phyloP scores from a whole-genome alignment of 2,888 invertebrate genomes.

The Cosmia pyralina region DNA sequence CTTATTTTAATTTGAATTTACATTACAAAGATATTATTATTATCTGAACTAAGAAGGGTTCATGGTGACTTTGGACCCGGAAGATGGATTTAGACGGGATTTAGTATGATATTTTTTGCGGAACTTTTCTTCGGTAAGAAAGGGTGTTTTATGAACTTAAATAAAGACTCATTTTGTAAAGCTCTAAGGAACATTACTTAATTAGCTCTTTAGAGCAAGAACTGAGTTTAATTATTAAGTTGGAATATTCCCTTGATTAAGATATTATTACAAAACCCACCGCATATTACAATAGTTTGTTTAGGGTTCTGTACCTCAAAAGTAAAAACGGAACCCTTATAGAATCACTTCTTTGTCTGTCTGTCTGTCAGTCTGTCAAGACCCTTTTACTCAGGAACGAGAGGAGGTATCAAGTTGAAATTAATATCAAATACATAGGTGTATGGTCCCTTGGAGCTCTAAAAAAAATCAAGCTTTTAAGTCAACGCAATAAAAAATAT shows the following conservation, averaged over 20 bases:
- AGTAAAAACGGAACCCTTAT: no score
- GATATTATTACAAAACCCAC: neutral
- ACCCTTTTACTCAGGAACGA: no score
- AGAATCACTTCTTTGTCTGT: no score
- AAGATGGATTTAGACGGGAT: conserved; percentile 18
- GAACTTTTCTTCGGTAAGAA: conserved; percentile 1
- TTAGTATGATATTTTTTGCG: conserved; percentile 17
- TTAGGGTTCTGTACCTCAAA: no score
- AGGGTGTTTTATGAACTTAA: conserved; percentile 11
- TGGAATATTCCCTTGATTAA: neutral
- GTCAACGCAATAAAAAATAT: no score
- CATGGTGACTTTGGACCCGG: conserved; percentile 11
- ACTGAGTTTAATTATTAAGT: neutral
- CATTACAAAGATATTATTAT: conserved; percentile 45
- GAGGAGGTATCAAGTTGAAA: no score
- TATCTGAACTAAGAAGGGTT: conserved; percentile 46
- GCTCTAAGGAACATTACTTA: neutral
- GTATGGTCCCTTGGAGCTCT: no score
- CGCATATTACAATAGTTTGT: neutral
- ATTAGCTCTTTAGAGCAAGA: conserved; percentile 12
- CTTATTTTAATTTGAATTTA: conserved; percentile 57
- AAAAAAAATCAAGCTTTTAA: no score
- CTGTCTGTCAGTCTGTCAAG: no score
- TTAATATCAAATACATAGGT: no score
- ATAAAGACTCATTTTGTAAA: conserved; percentile 10